Evolutionary conservation across 2,113 vertebrate species (phyloP).

Genomic region (Apus apus): DNA sequence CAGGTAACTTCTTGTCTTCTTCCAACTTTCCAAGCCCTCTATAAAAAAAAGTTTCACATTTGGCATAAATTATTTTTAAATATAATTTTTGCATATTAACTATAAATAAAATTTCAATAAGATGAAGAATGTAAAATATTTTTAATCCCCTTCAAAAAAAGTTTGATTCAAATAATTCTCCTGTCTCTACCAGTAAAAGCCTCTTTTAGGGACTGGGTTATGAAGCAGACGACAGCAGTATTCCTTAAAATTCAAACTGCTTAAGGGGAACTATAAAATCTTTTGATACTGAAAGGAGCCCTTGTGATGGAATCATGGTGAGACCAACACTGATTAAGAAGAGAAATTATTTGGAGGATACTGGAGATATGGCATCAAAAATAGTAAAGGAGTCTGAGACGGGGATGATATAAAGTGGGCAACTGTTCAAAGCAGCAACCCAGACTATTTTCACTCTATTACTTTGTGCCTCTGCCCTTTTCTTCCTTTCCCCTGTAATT

Average conservation of each 20-base stretch:
- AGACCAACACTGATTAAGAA: neutral
- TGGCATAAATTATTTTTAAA: neutral
- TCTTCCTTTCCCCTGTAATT: neutral
- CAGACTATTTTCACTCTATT: neutral
- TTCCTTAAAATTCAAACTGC: neutral
- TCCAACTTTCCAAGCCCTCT: neutral
- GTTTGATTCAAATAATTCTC: neutral
- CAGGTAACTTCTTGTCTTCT: neutral
- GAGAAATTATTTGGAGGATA: neutral
- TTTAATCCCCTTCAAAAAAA: neutral
- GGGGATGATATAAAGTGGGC: neutral
- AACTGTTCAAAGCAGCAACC: neutral
- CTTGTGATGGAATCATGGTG: neutral
- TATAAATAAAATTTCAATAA: neutral
- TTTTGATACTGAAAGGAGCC: neutral
- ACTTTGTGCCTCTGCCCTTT: accelerated
- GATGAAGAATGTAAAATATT: neutral
- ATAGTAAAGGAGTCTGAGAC: neutral
- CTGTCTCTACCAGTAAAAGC: neutral
- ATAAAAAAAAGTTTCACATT: neutral
- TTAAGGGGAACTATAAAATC: neutral
- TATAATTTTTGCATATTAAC: neutral
- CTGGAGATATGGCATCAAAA: neutral
- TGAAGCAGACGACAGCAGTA: neutral
- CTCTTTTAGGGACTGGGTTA: neutral